Conservation (phyloP, 2,797 vertebrate species). For the Chiroxiphia lanceolata region DNA sequence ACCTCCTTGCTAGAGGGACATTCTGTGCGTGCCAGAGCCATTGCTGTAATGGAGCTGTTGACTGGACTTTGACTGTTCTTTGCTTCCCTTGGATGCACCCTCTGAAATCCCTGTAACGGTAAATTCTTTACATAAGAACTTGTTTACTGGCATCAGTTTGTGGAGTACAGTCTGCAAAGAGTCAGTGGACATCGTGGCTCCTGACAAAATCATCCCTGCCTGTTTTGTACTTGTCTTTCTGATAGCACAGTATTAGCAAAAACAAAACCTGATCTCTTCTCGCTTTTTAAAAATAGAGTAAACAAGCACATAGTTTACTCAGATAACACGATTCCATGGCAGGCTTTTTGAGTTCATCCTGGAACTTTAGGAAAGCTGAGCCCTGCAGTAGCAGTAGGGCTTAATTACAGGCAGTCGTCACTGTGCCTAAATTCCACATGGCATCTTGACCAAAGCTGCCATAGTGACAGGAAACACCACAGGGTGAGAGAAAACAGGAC, state of each 20-base stretch:
- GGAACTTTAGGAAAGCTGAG: conserved; percentile 7
- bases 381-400: background rate
- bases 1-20: background rate
- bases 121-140: background rate
- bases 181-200: background rate
- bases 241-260: conserved; percentile 14
- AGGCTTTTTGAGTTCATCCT: conserved; percentile 39
- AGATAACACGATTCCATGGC: background rate
- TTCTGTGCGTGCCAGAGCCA: background rate
- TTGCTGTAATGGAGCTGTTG: background rate
- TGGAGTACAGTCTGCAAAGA: background rate
- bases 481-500: background rate
- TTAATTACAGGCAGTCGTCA: background rate
- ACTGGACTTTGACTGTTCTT: background rate
- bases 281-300: conserved; percentile 38
- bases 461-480: background rate
- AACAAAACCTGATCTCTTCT: conserved; percentile 32
- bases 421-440: background rate
- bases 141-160: background rate
- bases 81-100: background rate
- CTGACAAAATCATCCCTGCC: background rate
- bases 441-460: background rate
- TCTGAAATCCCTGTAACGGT: background rate
- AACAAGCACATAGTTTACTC: conserved; percentile 16
- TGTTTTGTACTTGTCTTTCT: background rate